A percentile compares a stretch with the other conserved stretches of the same genome.
phyloP scores from a whole-genome alignment of 2,888 invertebrate species.

The Pachliopta kotzebuea region DNA sequence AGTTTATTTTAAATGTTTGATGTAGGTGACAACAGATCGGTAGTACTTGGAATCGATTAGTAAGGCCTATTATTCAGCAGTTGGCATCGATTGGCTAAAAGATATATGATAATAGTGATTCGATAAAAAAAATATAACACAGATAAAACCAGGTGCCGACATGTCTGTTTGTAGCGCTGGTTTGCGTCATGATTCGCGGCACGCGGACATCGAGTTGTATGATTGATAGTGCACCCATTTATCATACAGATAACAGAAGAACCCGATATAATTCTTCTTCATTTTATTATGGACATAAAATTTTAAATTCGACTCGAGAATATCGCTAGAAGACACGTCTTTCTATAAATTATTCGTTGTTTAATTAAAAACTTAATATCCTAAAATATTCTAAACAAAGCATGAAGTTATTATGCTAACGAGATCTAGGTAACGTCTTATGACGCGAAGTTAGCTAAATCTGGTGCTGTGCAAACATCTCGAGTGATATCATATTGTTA shows the following conservation, averaged over 20 bases:
- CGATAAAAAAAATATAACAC: constrained; percentile 22
- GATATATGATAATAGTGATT: background rate
- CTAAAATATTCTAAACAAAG: background rate
- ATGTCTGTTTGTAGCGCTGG: constrained; percentile 34
- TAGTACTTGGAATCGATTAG: no score
- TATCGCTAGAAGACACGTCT: no score
- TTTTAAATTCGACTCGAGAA: background rate
- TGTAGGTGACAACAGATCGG: no score
- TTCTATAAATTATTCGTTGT: background rate
- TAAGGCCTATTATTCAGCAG: no score
- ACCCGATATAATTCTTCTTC: constrained; percentile 1
- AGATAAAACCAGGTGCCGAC: constrained; percentile 35
- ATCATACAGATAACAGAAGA: constrained; percentile 17
- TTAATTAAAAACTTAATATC: background rate
- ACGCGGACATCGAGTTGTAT: constrained; percentile 17
- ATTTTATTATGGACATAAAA: background rate
- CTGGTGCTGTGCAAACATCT: background rate
- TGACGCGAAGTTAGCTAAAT: background rate
- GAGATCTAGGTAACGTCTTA: background rate
- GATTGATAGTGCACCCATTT: constrained; percentile 26
- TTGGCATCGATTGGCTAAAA: no score
- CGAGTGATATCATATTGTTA: background rate
- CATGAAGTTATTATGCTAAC: background rate
- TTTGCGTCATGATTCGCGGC: constrained; percentile 32
- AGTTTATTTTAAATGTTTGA: no score